These are phyloP conservation scores for Diploptera punctata DNA, from an alignment of 2,888 invertebrate genomes.

Conservation along the genomic window DNA sequence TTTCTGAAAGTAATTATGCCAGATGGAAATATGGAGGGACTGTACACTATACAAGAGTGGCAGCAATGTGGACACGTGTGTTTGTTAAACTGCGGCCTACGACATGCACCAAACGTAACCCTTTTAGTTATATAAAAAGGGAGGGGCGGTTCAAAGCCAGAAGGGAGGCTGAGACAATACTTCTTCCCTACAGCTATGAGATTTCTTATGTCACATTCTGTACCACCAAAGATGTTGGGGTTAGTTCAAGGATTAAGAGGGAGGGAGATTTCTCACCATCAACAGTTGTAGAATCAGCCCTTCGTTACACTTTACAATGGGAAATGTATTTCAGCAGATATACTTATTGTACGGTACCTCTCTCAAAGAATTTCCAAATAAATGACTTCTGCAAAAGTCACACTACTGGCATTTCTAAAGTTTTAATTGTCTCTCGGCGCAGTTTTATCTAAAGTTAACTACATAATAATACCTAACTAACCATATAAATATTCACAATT, in stretches of 20 bases:
- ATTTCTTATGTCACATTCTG: not conserved
- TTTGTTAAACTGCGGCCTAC: constrained; percentile 18
- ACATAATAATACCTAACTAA: no score
- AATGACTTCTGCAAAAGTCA: not conserved
- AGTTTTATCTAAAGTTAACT: no score
- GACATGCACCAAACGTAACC: not conserved
- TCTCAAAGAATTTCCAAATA: constrained; percentile 15
- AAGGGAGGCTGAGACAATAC: not conserved
- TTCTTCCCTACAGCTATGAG: not conserved
- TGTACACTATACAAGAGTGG: constrained; percentile 5
- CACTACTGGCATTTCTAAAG: not conserved
- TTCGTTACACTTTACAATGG: not conserved
- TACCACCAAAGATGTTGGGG: constrained; percentile 13
- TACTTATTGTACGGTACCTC: not conserved
- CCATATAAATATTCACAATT: no score
- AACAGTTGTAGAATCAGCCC: not conserved
- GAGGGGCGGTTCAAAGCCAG: not conserved
- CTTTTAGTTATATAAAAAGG: not conserved
- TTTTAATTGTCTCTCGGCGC: not conserved
- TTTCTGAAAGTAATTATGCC: no score
- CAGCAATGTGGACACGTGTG: constrained; percentile 12
- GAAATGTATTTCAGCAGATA: not conserved
- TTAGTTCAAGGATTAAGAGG: not conserved
- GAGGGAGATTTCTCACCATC: not conserved
- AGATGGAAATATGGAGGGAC: no score